Conservation (phyloP, 2,113 vertebrate genomes). For the Herpailurus yagouaroundi region DNA sequence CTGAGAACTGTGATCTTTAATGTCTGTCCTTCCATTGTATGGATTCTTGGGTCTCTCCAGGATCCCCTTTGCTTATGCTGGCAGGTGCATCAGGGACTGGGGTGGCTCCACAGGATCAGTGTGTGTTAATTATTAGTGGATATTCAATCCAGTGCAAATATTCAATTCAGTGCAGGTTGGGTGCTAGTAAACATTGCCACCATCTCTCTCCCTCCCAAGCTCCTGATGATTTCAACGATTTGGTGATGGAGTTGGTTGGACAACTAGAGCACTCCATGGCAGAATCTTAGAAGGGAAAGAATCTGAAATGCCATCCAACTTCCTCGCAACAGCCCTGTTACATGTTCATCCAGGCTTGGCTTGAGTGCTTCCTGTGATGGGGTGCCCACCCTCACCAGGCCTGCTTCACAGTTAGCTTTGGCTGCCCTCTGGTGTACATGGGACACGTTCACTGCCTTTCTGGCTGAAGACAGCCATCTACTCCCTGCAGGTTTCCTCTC, state of each 20-base stretch:
- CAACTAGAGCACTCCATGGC: not conserved
- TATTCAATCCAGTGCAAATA: not conserved
- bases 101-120: not conserved
- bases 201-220: not conserved
- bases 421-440: not conserved
- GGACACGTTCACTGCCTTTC: not conserved
- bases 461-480: not conserved
- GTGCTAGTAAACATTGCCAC: not conserved
- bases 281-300: constrained; percentile 32
- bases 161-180: not conserved
- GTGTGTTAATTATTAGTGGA: not conserved
- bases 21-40: not conserved
- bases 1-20: not conserved
- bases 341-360: not conserved
- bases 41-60: not conserved
- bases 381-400: not conserved
- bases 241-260: constrained; percentile 5
- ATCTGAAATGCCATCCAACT: not conserved
- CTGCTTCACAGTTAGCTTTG: not conserved
- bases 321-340: not conserved
- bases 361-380: not conserved
- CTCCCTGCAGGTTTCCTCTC: not conserved
- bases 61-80: not conserved
- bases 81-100: not conserved
- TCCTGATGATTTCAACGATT: not conserved